A percentile compares a stretch with the other conserved stretches of the same genome.
Evolutionary conservation across 2,797 vertebrate species (phyloP).

Genomic region (Babyrousa celebensis): DNA sequence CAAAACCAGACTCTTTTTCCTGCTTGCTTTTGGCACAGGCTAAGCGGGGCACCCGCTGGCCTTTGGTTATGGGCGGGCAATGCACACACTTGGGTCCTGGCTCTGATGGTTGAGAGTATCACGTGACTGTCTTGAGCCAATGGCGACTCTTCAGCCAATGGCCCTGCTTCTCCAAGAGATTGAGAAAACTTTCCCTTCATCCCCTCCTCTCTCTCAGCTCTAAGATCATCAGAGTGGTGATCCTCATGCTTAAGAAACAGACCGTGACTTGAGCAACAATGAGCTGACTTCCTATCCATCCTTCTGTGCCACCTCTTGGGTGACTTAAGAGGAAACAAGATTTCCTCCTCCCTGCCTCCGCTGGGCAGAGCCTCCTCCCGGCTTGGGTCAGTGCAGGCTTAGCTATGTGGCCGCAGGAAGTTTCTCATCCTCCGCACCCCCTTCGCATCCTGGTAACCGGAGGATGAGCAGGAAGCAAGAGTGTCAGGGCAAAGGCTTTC

Average conservation of each 20-base stretch:
- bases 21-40: slow-evolving; percentile 46
- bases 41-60: not conserved
- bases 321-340: slow-evolving; percentile 90
- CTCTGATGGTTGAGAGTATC: not conserved
- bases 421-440: slow-evolving; percentile 71
- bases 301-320: slow-evolving; percentile 81
- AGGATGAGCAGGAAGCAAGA: slow-evolving; percentile 87
- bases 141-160: not conserved
- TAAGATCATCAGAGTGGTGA: not conserved
- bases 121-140: not conserved
- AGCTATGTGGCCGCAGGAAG: slow-evolving; percentile 84
- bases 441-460: slow-evolving; percentile 84
- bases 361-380: slow-evolving; percentile 82
- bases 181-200: slow-evolving; percentile 49
- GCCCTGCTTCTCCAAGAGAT: not conserved
- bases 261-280: slow-evolving; percentile 68
- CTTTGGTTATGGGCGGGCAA: not conserved
- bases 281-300: slow-evolving; percentile 64
- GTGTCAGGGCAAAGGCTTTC: slow-evolving; percentile 78
- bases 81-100: not conserved
- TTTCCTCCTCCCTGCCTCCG: slow-evolving; percentile 87
- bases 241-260: slow-evolving; percentile 71
- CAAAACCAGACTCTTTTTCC: not conserved
- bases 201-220: not conserved
- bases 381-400: slow-evolving; percentile 42